A percentile compares a stretch with the other conserved stretches of the same genome.
Conservation (phyloP, 2,888 invertebrate species). For the Drosophila tripunctata region DNA sequence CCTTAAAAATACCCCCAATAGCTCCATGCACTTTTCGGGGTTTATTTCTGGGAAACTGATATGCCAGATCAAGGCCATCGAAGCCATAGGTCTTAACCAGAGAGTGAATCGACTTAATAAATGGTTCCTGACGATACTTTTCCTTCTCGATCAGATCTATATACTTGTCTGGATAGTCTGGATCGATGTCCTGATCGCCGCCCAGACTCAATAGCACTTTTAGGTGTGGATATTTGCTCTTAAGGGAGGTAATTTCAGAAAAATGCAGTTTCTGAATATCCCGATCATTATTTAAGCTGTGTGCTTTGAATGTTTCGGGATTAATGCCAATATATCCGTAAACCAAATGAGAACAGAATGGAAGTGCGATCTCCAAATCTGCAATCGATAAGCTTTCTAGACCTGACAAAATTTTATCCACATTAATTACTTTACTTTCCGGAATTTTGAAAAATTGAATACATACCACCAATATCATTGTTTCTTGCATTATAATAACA, state of each 20-base stretch:
- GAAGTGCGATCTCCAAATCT: neutral
- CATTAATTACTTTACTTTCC: neutral
- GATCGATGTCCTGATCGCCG: conserved; percentile 89
- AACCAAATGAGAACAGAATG: conserved; percentile 2
- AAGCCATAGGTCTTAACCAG: conserved; percentile 91
- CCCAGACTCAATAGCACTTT: conserved; percentile 91
- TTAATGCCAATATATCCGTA: conserved; percentile 7
- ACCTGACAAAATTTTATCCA: neutral
- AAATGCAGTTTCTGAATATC: conserved; percentile 60
- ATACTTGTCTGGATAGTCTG: conserved; percentile 87
- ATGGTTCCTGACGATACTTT: conserved; percentile 88
- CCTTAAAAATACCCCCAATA: conserved; percentile 88
- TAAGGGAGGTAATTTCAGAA: conserved; percentile 89
- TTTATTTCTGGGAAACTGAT: conserved; percentile 92
- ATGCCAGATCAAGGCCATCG: conserved; percentile 94
- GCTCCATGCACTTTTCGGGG: conserved; percentile 90
- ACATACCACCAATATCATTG: no score
- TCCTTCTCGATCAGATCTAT: conserved; percentile 89
- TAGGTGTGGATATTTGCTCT: conserved; percentile 88
- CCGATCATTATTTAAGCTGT: neutral
- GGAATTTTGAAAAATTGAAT: neutral
- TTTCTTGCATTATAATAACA: conserved; percentile 2
- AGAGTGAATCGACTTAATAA: conserved; percentile 89
- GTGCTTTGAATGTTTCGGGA: neutral
- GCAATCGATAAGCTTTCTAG: neutral